These are phyloP conservation scores for Epicampocera succincta DNA, from an alignment of 2,888 invertebrate genomes.

Conservation along the genomic window DNA sequence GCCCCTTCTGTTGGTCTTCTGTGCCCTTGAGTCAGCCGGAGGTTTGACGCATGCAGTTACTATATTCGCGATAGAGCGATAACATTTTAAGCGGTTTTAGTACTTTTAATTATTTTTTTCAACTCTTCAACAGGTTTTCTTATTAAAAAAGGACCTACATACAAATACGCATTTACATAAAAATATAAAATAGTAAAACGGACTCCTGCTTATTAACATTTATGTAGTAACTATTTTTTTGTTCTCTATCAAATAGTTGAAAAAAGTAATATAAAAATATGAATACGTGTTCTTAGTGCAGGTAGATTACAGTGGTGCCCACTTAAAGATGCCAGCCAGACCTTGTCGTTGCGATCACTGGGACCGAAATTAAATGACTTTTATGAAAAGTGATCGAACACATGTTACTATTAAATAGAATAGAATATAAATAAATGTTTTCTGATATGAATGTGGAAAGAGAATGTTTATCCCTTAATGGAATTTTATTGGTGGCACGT, in stretches of 20 bases:
- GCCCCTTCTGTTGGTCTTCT: no score
- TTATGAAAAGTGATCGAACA: no score
- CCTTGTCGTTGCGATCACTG: no score
- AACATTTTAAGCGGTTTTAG: no score
- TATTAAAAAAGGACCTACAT: background rate
- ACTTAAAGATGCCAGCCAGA: constrained; percentile 9
- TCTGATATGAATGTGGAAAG: background rate
- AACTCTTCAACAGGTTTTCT: no score
- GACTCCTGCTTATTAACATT: constrained; percentile 5
- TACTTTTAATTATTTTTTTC: no score
- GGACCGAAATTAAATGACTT: no score
- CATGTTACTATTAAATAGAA: no score
- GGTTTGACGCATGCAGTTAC: background rate
- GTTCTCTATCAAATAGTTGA: constrained; percentile 19
- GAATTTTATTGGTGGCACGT: background rate
- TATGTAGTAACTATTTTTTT: constrained; percentile 29
- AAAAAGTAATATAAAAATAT: constrained; percentile 50
- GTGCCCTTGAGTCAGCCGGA: no score
- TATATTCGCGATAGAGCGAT: no score
- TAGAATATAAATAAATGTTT: background rate
- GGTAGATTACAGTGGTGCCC: constrained; percentile 29
- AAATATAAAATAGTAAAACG: background rate
- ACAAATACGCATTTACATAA: constrained; percentile 5
- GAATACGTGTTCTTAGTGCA: constrained; percentile 8
- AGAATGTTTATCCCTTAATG: background rate